Percentiles rank a stretch among this genome's conserved stretches.
These are phyloP conservation scores for Cephus rjabovi DNA, from an alignment of 2,888 invertebrate genomes.

Conservation along the genomic window DNA sequence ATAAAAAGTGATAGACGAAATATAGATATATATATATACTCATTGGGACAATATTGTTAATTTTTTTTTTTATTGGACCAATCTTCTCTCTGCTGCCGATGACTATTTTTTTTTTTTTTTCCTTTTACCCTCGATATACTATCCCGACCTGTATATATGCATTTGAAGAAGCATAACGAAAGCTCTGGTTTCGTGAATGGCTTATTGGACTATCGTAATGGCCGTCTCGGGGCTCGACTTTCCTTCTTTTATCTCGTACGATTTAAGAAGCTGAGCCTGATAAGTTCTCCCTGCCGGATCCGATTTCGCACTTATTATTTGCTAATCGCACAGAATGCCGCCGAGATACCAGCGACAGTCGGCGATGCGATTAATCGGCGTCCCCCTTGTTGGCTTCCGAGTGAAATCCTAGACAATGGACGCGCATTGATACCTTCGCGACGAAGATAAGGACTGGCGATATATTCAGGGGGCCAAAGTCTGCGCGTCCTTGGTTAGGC, in stretches of 20 bases:
- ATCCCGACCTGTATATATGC: no score
- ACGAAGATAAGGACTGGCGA: not conserved
- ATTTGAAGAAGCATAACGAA: no score
- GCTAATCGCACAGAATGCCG: constrained; percentile 39
- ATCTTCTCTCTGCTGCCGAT: not conserved
- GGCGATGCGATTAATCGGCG: no score
- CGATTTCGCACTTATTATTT: constrained; percentile 32
- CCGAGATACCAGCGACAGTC: not conserved
- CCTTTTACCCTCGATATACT: not conserved
- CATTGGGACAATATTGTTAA: no score
- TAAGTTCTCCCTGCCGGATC: no score
- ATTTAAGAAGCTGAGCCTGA: constrained; percentile 1
- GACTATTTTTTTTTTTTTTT: no score
- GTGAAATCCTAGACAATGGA: constrained; percentile 1
- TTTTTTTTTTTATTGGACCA: not conserved
- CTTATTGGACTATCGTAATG: constrained; percentile 4
- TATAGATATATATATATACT: no score
- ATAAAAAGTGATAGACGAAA: no score
- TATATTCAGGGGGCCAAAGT: constrained; percentile 22
- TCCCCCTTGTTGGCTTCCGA: not conserved
- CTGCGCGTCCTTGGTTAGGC: not conserved
- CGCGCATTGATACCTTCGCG: not conserved
- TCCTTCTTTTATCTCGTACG: constrained; percentile 17
- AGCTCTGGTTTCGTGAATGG: no score
- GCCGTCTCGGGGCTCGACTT: constrained; percentile 28